Percentiles rank a stretch among this genome's conserved stretches.
Evolutionary conservation across 2,888 invertebrate species (phyloP).

Genomic region (Melanophora roralis): DNA sequence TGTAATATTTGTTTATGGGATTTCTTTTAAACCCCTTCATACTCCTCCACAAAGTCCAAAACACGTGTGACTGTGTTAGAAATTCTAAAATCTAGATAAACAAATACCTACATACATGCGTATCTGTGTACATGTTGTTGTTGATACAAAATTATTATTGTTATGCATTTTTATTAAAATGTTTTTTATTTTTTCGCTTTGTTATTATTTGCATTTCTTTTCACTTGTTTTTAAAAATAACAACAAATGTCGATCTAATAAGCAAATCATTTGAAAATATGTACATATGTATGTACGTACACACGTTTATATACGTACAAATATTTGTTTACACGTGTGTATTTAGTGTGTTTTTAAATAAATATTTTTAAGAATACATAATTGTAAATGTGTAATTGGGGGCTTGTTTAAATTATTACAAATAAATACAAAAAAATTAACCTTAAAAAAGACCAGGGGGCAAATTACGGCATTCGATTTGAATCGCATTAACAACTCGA

Average conservation of each 20-base stretch:
- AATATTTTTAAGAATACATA: no score
- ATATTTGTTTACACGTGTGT: no score
- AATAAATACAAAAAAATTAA: no score
- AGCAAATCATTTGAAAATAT: not conserved
- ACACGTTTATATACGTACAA: no score
- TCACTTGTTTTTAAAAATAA: not conserved
- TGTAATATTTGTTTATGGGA: conserved; percentile 51
- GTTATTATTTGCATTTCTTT: conserved; percentile 27
- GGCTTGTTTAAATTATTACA: no score
- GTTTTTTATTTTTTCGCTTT: conserved; percentile 32
- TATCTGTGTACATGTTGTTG: conserved; percentile 16
- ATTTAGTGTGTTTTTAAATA: no score
- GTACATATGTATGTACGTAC: not conserved
- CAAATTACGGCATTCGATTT: no score
- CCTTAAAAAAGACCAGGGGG: no score
- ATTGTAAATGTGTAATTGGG: no score
- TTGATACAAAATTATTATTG: conserved; percentile 32
- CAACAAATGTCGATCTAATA: not conserved
- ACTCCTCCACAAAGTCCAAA: not conserved
- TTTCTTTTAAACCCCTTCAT: not conserved
- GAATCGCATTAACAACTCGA: no score
- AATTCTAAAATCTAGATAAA: not conserved
- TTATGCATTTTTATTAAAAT: conserved; percentile 26
- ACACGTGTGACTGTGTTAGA: not conserved
- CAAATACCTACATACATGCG: no score